These are phyloP conservation scores for Sinopyrophorus schimmeli DNA, from an alignment of 2,888 invertebrate species.

Conservation along the genomic window DNA sequence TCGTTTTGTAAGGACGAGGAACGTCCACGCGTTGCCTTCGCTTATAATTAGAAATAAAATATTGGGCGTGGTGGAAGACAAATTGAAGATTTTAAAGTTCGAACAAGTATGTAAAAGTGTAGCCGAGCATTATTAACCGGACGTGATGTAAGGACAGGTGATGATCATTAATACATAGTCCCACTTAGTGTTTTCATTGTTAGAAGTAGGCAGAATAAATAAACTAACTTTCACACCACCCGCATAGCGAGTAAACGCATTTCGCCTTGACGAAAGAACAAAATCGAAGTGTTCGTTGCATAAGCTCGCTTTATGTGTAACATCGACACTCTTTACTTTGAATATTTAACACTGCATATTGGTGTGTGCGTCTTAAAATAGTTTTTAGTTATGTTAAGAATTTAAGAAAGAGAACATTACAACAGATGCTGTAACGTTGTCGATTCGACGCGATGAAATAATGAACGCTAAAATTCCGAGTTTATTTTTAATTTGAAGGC, in stretches of 20 bases:
- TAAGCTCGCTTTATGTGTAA: constrained; percentile 37
- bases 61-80: no score
- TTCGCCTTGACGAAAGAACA: constrained; percentile 34
- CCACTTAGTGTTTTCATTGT: constrained; percentile 12
- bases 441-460: constrained; percentile 25
- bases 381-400: constrained; percentile 27
- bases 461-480: constrained; percentile 20
- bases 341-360: constrained; percentile 16
- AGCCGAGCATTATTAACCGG: no score
- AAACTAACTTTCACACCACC: constrained; percentile 32
- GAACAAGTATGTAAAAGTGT: no score
- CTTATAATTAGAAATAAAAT: no score
- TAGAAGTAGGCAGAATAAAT: constrained; percentile 20
- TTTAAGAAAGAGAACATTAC: constrained; percentile 25
- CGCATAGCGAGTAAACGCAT: constrained; percentile 35
- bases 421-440: constrained; percentile 16
- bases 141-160: constrained; percentile 14
- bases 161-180: constrained; percentile 11
- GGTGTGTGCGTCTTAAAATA: constrained; percentile 24
- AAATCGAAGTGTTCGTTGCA: constrained; percentile 32
- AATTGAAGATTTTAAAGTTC: no score
- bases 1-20: no score
- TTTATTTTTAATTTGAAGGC: constrained; percentile 29
- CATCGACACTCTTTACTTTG: constrained; percentile 29
- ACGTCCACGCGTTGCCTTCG: no score